Evolutionary conservation across 2,888 invertebrate species (phyloP), one percentile per base, ranked within the genome.

Genomic region (Megamerina dolium): DNA sequence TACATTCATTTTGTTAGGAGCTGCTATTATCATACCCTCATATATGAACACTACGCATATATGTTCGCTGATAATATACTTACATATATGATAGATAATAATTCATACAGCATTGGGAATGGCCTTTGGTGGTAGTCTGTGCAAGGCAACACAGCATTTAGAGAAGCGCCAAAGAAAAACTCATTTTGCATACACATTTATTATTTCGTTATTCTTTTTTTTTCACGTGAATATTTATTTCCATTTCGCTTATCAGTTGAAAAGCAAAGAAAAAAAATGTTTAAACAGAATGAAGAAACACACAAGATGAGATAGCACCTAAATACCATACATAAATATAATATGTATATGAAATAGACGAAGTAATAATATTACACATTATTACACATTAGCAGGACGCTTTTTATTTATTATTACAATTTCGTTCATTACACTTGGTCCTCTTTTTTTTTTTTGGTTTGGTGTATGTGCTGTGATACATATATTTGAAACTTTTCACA

Each of bases 221-320:
- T 58, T 59, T 55, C 55, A 58, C 45, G 51, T n/a, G n/a, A 49
- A 51, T 63, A 63, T 65, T 62, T 63, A 60, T 63, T 59, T 62
- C 59, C 58, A 58, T 57, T 46, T 54, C 53, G 63, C 62, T 65
- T 65, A 65, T 65, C 67, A 61, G 59, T 53, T 47, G 47, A 40
- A 48, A 49, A 36, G 32, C 26, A 41, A 39, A 35, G 32, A 42
- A 26, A 37, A 32, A 40, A 18, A 31, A 12, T n/a, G n/a, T n/a
- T n/a, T n/a, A n/a, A 33, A 33, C 5, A 16, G 12, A 4, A 33
- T 16, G 9, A 13, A 17, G 12, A 14, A 18, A n/a, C 16, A 16
- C 12, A 17, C 12, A 17, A 9, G 20, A 20, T 8, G 20, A 18
- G 17, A 21, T n/a, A n/a, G n/a, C n/a, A n/a, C n/a, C n/a, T n/a